Percentiles rank a stretch among this genome's conserved stretches.
Conservation (phyloP, 2,113 vertebrate species). For the Sphyrna mokarran region DNA sequence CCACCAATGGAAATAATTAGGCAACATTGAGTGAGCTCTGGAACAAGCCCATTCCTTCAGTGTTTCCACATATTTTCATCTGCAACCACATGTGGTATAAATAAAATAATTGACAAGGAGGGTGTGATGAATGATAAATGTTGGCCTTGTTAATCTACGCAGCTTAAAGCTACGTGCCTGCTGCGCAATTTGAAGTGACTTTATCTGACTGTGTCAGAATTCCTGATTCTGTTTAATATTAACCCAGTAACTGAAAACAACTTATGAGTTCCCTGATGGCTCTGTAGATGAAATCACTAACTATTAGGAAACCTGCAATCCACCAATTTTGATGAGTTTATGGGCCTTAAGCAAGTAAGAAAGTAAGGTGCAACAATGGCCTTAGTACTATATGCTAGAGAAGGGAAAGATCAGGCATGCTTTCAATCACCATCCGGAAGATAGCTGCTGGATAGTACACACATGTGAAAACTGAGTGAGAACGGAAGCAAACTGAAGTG, state of each 20-base stretch:
- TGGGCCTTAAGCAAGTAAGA: neutral
- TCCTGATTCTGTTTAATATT: neutral
- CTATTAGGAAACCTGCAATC: neutral
- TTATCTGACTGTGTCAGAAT: neutral
- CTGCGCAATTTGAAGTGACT: neutral
- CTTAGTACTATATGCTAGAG: neutral
- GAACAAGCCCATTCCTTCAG: neutral
- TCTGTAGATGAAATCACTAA: neutral
- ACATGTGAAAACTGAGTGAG: neutral
- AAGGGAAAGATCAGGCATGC: neutral
- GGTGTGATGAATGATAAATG: neutral
- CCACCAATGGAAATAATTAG: slow-evolving; percentile 27
- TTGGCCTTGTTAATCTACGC: neutral
- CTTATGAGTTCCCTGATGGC: neutral
- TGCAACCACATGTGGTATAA: slow-evolving; percentile 19
- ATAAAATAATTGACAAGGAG: slow-evolving; percentile 26
- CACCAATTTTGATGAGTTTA: neutral
- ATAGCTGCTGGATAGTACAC: neutral
- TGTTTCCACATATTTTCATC: neutral
- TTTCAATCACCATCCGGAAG: neutral
- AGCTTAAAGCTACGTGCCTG: neutral
- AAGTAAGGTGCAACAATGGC: neutral
- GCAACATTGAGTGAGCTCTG: neutral
- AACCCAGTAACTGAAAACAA: neutral
- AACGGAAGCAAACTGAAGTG: neutral